Evolutionary conservation across 2,797 vertebrate genomes (phyloP).

Genomic region (Harpagifer antarcticus): DNA sequence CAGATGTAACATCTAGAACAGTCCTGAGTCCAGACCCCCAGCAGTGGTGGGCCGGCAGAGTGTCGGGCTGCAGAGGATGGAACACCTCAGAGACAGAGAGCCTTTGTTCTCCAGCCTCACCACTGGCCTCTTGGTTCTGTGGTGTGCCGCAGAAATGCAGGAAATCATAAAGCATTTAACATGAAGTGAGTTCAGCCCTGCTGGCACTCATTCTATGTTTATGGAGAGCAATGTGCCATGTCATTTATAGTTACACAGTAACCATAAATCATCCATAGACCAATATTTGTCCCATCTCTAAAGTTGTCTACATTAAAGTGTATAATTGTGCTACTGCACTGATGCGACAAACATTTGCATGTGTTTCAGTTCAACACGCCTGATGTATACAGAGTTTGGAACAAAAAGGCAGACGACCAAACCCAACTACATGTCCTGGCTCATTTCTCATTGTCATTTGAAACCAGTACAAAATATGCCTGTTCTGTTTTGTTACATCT

Average conservation of each 20-base stretch:
- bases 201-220: conserved; percentile 61
- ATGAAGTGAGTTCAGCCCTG: conserved; percentile 32
- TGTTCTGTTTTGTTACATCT: no score
- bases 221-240: conserved; percentile 53
- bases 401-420: no score
- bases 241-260: conserved; percentile 41
- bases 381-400: background rate
- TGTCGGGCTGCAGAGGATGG: conserved; percentile 14
- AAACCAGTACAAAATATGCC: no score
- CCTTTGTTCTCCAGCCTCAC: conserved; percentile 52
- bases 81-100: conserved; percentile 38
- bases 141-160: conserved; percentile 52
- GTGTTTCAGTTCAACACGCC: background rate
- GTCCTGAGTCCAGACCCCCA: background rate
- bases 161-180: conserved; percentile 43
- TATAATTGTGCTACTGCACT: background rate
- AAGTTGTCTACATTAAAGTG: background rate
- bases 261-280: conserved; percentile 38
- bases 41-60: background rate
- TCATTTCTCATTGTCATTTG: no score
- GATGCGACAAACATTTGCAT: background rate
- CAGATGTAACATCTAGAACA: background rate
- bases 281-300: conserved; percentile 2
- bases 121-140: conserved; percentile 30
- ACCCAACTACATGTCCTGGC: no score